Evolutionary conservation across 2,797 vertebrate genomes (phyloP).

Genomic region (Lepilemur septentrionalis): DNA sequence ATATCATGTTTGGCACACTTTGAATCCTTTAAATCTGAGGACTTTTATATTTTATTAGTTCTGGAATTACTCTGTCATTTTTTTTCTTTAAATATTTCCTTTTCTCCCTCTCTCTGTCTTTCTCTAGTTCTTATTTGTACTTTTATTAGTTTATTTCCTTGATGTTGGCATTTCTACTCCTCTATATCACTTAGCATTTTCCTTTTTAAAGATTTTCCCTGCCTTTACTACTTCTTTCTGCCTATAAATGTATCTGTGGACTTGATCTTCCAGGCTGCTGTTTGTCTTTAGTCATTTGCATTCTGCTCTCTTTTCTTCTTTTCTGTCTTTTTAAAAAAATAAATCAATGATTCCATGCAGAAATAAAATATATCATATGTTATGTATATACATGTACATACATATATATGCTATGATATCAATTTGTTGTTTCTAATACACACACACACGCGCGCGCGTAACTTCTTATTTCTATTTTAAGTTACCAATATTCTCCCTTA

Average conservation of each 20-base stretch:
- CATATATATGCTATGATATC: background rate
- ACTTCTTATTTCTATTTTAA: background rate
- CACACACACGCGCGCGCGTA: background rate
- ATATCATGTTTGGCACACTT: background rate
- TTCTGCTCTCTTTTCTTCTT: background rate
- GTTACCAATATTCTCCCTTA: background rate
- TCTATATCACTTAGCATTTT: background rate
- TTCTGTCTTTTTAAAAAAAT: background rate
- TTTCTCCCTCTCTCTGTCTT: background rate
- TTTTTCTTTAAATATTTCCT: background rate
- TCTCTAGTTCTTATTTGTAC: background rate
- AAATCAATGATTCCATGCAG: background rate
- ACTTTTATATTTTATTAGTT: background rate
- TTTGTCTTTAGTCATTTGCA: background rate
- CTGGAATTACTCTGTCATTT: background rate
- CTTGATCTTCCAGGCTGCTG: background rate
- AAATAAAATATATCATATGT: background rate
- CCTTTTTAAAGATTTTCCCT: background rate
- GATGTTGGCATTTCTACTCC: background rate
- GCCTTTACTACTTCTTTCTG: background rate
- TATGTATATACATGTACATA: no score
- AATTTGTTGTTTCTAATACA: background rate
- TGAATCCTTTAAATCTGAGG: background rate
- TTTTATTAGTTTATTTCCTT: background rate
- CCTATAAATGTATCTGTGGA: background rate